Conservation (phyloP, 2,797 vertebrate species). For the Gallinago stenura region DNA sequence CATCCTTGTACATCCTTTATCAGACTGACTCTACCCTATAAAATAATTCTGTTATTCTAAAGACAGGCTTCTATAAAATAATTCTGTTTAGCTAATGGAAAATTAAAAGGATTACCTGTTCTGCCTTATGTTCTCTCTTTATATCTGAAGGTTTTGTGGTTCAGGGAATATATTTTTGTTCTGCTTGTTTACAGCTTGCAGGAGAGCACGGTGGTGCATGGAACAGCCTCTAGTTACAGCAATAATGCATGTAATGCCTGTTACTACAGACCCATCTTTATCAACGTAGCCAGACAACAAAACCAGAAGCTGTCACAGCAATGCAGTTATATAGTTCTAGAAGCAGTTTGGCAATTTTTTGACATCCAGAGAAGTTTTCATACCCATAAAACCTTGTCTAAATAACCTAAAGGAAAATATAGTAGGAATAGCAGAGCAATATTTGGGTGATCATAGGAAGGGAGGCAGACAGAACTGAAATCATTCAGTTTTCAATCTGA, state of each 20-base stretch:
- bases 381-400: background rate
- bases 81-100: background rate
- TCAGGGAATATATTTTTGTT: background rate
- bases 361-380: background rate
- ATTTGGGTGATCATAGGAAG: background rate
- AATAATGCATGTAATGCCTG: background rate
- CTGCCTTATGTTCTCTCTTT: background rate
- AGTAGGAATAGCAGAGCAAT: background rate
- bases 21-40: background rate
- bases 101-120: background rate
- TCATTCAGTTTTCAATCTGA: background rate
- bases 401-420: background rate
- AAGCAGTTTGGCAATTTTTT: background rate
- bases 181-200: background rate
- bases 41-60: background rate
- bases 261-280: background rate
- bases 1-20: background rate
- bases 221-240: background rate
- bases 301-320: background rate
- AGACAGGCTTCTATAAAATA: background rate
- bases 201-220: background rate
- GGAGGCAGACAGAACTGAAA: conserved; percentile 2
- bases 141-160: background rate
- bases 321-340: background rate
- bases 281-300: background rate